Base-by-base conservation (phyloP, 1,140 invertebrate species). In the Lepidurus apus region DNA sequence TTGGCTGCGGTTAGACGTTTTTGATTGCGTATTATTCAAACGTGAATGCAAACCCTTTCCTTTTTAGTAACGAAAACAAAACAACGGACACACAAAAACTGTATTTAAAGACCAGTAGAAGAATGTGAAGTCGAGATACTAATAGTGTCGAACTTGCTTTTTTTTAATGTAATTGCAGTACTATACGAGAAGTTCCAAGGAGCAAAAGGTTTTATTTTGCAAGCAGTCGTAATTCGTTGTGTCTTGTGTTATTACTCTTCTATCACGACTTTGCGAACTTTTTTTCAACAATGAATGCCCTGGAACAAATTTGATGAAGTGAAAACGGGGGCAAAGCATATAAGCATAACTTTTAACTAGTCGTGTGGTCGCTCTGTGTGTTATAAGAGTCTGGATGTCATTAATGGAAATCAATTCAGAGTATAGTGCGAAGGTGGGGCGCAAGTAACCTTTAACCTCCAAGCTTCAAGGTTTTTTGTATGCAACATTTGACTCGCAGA, bases 381-480 rank as follows among this genome's bases (percentile, higher is more conserved):
- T 34, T 34, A 65, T 13, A 65, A 65, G 17, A 21, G 21, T 21
- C n/a, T 65, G 53, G n/a, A 65, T 65, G 53, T 65, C 53, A 65
- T 65, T 65, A 65, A 65, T 65, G 53, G 53, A 65, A 65, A 65
- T 65, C 53, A 65, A 65, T 65, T 65, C 53, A 65, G 53, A 21
- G 53, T 65, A 65, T 9, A 65, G 53, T 65, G 53, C 53, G 53
- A 65, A 65, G 53, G 53, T 65, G 53, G 53, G 53, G 53, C 53
- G 21, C 53, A 65, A 65, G 17, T 65, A 65, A 65, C 53, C 53
- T 65, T 65, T 65, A 65, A 65, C 53, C 53, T 65, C 53, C 53
- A 65, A 17, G 9, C 17, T 65, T 21, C 53, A 65, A 65, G 53
- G 53, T 21, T 21, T 21, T 65, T 65, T 65, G 34, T 34, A 4